A percentile compares a stretch with the other conserved stretches of the same genome.
These are phyloP conservation scores for Epizoanthus illoricatus DNA, from an alignment of 92 coral and sea anemone species.

Conservation along the genomic window DNA sequence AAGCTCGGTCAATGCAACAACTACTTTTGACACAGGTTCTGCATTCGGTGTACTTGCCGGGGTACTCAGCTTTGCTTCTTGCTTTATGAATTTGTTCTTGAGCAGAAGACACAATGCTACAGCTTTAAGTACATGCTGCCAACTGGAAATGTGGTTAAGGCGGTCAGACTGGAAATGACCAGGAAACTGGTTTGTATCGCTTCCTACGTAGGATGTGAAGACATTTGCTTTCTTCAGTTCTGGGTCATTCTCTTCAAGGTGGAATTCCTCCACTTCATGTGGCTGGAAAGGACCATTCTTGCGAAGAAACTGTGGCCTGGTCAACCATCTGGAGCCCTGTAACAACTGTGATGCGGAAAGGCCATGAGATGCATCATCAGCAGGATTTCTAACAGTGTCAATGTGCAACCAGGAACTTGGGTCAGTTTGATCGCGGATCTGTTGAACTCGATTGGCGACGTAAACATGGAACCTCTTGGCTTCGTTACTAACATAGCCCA, in stretches of 20 bases:
- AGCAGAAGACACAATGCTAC: conserved; percentile 33
- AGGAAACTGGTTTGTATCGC: neutral
- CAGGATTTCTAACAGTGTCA: no score
- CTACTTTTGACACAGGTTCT: conserved; percentile 4
- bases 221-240: conserved; percentile 42
- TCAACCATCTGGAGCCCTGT: conserved; percentile 8
- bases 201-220: neutral
- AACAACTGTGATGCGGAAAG: no score
- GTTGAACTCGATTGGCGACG: no score
- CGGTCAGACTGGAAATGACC: neutral
- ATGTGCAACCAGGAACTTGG: no score
- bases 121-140: conserved; percentile 37
- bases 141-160: conserved; percentile 36
- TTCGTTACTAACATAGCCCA: no score
- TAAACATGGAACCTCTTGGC: no score
- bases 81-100: conserved; percentile 20
- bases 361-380: no score
- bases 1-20: conserved; percentile 26
- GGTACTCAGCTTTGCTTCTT: neutral
- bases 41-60: neutral
- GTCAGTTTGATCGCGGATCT: no score
- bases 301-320: conserved; percentile 46
- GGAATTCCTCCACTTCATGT: neutral
- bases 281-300: conserved; percentile 25
- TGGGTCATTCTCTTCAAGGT: conserved; percentile 41